These are phyloP conservation scores for Conger conger DNA, from an alignment of 2,113 vertebrate species.

Conservation along the genomic window DNA sequence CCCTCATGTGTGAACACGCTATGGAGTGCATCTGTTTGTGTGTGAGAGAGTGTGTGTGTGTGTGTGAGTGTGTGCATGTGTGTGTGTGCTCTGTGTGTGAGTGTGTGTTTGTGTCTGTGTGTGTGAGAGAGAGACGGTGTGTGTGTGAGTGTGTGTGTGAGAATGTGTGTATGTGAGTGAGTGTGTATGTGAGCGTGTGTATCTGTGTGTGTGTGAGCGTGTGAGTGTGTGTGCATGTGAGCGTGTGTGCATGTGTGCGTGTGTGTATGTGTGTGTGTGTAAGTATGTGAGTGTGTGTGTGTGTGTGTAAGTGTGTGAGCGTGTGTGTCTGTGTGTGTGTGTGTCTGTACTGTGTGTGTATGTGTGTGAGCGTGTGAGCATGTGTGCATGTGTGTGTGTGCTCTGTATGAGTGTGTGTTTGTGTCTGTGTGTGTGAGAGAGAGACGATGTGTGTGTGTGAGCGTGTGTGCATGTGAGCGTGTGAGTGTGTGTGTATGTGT, in stretches of 20 bases:
- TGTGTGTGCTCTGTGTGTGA: background rate
- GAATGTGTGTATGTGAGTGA: background rate
- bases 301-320: background rate
- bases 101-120: background rate
- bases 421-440: background rate
- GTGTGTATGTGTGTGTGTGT: background rate
- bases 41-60: background rate
- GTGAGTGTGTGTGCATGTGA: no score
- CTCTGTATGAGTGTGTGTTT: no score
- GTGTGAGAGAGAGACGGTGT: no score
- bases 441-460: background rate
- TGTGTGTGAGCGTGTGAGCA: background rate
- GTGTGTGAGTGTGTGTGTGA: background rate
- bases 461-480: background rate
- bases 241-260: no score
- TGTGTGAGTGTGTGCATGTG: background rate
- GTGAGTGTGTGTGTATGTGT: background rate
- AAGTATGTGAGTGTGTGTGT: background rate
- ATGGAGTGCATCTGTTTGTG: background rate
- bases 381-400: background rate
- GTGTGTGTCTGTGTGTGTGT: background rate
- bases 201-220: no score
- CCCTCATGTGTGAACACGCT: background rate
- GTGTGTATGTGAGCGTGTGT: background rate
- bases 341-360: background rate